phyloP scores from a whole-genome alignment of 2,888 invertebrate species.

The Acleris holmiana region DNA sequence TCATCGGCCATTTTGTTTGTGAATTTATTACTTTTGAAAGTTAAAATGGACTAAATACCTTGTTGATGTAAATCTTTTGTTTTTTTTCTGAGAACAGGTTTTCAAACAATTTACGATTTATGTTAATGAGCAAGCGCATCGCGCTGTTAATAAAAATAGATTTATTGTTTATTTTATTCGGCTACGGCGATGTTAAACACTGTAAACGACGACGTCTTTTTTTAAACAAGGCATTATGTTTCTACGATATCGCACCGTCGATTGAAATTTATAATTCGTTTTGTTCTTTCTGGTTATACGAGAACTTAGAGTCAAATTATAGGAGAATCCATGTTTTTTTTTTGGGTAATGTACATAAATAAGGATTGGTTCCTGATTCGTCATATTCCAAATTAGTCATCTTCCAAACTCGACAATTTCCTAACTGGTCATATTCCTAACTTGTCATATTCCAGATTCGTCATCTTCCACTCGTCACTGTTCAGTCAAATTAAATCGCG shows the following conservation, averaged over 20 bases:
- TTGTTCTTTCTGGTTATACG: too few species aligned
- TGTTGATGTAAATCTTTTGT: slow-evolving; percentile 22
- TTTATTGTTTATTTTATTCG: not conserved
- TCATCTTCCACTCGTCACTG: too few species aligned
- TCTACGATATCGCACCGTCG: not conserved
- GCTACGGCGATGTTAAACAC: not conserved
- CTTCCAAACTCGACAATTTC: too few species aligned
- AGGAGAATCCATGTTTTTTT: too few species aligned
- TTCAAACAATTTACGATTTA: slow-evolving; percentile 29
- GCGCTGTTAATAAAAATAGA: slow-evolving; percentile 6
- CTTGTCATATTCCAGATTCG: too few species aligned
- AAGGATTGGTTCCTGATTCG: too few species aligned
- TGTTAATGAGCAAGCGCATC: slow-evolving; percentile 21
- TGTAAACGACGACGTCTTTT: not conserved
- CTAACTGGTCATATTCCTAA: too few species aligned
- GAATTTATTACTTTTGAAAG: slow-evolving; percentile 41
- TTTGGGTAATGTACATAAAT: too few species aligned
- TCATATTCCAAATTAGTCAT: too few species aligned
- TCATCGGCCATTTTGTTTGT: slow-evolving; percentile 35
- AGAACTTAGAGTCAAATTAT: too few species aligned
- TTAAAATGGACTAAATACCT: slow-evolving; percentile 32
- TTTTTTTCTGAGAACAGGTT: slow-evolving; percentile 9
- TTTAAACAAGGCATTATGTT: not conserved
- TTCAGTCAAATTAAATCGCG: too few species aligned
- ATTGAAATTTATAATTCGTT: too few species aligned